Evolutionary conservation across 2,113 vertebrate genomes (phyloP).

Genomic region (Phrynosoma blainvillii): DNA sequence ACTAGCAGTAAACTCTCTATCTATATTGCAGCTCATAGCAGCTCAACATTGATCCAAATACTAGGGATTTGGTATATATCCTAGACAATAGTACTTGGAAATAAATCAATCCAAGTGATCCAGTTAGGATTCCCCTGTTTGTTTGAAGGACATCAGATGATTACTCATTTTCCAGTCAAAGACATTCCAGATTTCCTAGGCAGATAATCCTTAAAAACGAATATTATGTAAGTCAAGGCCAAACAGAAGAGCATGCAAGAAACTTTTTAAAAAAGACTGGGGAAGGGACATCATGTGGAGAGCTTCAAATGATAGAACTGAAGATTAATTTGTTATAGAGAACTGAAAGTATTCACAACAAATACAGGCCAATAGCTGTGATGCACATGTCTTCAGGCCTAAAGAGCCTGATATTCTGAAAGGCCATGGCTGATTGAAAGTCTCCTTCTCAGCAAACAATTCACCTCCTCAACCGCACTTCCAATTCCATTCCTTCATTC

Average conservation of each 20-base stretch:
- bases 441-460: too few species aligned
- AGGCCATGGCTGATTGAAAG: too few species aligned
- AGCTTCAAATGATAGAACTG: not conserved
- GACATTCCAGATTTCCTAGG: not conserved
- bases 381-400: too few species aligned
- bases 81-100: not conserved
- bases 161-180: not conserved
- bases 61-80: not conserved
- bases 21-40: not conserved
- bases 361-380: too few species aligned
- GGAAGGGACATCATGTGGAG: not conserved
- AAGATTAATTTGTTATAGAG: too few species aligned
- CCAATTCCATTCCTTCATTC: too few species aligned
- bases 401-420: too few species aligned
- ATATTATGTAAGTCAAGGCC: too few species aligned
- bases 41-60: not conserved
- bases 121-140: not conserved
- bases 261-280: not conserved
- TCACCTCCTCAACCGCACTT: too few species aligned
- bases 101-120: not conserved
- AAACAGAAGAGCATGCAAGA: too few species aligned
- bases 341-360: too few species aligned
- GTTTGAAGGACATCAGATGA: not conserved
- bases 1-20: not conserved
- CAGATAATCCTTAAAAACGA: constrained; percentile 5